Conservation (phyloP, 2,888 invertebrate genomes). For the Drosophila infuscata region DNA sequence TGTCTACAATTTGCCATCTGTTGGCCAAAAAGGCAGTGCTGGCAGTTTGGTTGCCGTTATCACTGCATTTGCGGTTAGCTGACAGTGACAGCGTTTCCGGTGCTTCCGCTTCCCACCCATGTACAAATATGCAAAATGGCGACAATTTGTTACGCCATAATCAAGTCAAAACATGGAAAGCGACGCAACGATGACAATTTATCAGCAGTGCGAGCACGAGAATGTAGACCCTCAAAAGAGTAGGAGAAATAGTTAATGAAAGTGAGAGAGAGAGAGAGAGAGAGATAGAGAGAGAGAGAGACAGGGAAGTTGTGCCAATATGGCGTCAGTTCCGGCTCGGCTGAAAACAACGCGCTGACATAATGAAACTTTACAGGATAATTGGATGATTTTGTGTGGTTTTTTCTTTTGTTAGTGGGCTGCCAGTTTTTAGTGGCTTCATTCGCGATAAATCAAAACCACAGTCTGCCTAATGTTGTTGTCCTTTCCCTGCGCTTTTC, state of each 20-base stretch:
- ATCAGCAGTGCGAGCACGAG: slow-evolving; percentile 47
- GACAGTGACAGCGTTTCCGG: slow-evolving; percentile 25
- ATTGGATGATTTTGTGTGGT: slow-evolving; percentile 74
- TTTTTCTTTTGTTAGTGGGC: slow-evolving; percentile 11
- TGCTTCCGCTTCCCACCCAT: slow-evolving; percentile 44
- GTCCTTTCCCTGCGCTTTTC: slow-evolving; percentile 25
- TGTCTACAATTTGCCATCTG: slow-evolving; percentile 29
- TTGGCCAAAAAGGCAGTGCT: slow-evolving; percentile 15
- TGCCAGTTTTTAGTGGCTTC: slow-evolving; percentile 21
- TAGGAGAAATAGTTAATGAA: neutral
- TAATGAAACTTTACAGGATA: slow-evolving; percentile 79
- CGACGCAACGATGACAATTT: slow-evolving; percentile 69
- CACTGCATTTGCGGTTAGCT: slow-evolving; percentile 40
- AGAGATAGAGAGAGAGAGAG: neutral
- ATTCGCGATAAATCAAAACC: slow-evolving; percentile 68
- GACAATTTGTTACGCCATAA: slow-evolving; percentile 80
- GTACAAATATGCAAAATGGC: slow-evolving; percentile 72
- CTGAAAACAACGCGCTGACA: slow-evolving; percentile 62
- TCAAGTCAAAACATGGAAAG: slow-evolving; percentile 77
- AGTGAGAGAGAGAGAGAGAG: neutral
- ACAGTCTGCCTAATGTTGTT: slow-evolving; percentile 34
- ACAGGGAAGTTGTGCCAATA: slow-evolving; percentile 60
- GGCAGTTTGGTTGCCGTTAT: slow-evolving; percentile 18
- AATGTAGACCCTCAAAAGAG: slow-evolving; percentile 7
- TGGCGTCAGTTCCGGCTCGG: slow-evolving; percentile 63